Percentiles rank a stretch among this genome's conserved stretches.
phyloP scores from a whole-genome alignment of 2,113 vertebrate genomes.

The Chlorodrepanis virens region DNA sequence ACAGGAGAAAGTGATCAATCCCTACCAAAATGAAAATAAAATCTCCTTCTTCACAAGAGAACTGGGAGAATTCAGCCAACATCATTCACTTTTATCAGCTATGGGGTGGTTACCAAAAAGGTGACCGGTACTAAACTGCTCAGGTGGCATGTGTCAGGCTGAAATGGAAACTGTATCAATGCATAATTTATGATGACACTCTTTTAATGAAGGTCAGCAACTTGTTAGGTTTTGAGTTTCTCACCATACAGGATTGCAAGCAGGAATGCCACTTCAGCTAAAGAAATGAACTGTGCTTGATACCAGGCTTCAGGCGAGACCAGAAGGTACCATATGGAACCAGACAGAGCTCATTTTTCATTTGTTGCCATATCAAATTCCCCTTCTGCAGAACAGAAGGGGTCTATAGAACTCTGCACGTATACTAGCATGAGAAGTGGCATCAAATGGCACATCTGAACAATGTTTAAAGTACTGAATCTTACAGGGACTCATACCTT shows the following conservation, averaged over 20 bases:
- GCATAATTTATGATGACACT: neutral
- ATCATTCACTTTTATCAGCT: neutral
- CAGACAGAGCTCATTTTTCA: neutral
- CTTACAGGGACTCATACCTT: neutral
- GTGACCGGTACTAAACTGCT: neutral
- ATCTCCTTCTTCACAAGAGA: neutral
- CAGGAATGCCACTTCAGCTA: neutral
- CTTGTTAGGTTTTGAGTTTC: constrained; percentile 3
- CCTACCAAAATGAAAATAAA: neutral
- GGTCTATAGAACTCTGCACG: neutral
- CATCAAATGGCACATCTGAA: neutral
- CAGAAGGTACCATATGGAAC: neutral
- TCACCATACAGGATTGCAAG: neutral
- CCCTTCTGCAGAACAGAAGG: neutral
- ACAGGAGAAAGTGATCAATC: neutral
- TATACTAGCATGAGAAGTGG: neutral
- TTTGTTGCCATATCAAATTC: neutral
- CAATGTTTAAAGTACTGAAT: neutral
- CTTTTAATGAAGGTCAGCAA: neutral
- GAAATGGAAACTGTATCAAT: neutral
- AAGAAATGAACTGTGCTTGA: neutral
- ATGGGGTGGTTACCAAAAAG: neutral
- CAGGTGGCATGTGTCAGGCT: neutral
- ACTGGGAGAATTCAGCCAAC: neutral
- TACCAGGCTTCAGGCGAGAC: neutral